Conservation (phyloP, 2,113 vertebrate species). For the Callocephalon fimbriatum region DNA sequence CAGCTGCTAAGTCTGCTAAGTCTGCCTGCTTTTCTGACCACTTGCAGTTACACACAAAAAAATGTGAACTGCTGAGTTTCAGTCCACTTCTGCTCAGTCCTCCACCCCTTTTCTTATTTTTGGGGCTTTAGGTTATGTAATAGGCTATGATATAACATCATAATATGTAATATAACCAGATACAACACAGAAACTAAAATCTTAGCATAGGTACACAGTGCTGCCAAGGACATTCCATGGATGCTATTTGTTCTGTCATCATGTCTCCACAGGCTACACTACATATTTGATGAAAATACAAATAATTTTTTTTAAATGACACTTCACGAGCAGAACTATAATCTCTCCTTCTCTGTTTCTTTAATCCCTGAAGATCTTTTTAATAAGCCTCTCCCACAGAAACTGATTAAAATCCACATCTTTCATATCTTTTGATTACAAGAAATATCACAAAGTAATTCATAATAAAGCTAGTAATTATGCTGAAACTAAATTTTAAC, state of each 20-base stretch:
- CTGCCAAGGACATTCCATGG: neutral
- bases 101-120: neutral
- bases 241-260: neutral
- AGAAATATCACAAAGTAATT: neutral
- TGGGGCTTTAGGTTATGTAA: neutral
- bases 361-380: constrained; percentile 36
- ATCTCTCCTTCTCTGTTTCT: constrained; percentile 10
- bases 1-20: neutral
- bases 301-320: neutral
- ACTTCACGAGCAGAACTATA: neutral
- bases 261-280: neutral
- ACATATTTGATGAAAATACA: neutral
- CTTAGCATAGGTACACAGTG: neutral
- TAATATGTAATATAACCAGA: neutral
- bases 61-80: neutral
- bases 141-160: neutral
- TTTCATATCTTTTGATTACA: constrained; percentile 14
- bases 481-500: constrained; percentile 20
- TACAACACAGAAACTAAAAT: neutral
- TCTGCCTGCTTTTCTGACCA: neutral
- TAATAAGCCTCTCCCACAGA: constrained; percentile 41
- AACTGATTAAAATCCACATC: constrained; percentile 39
- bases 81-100: neutral
- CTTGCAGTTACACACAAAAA: neutral
- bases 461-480: neutral